Evolutionary conservation across 2,888 invertebrate species (phyloP).

Genomic region (Tridacna gigas): DNA sequence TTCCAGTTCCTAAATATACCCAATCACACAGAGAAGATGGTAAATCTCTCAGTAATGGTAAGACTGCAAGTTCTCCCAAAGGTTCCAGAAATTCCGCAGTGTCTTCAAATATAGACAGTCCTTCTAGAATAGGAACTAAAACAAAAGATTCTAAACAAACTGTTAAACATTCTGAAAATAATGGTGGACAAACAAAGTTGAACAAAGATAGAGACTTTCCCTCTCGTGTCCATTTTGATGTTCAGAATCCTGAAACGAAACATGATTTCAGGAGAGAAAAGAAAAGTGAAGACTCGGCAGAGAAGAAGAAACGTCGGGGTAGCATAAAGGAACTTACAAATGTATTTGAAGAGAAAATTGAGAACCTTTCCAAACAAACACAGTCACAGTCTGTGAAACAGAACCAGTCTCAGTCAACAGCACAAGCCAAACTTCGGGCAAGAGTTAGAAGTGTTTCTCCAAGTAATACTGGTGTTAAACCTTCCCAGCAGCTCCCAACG

Average conservation of each 20-base stretch:
- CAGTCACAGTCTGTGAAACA: slow-evolving; percentile 28
- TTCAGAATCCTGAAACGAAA: slow-evolving; percentile 2
- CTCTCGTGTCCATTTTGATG: slow-evolving; percentile 37
- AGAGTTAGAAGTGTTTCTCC: slow-evolving; percentile 70
- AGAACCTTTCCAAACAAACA: slow-evolving; percentile 48
- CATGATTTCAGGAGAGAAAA: slow-evolving; percentile 28
- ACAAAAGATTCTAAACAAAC: slow-evolving; percentile 27
- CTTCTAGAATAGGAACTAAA: slow-evolving; percentile 32
- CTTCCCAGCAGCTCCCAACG: slow-evolving; percentile 42
- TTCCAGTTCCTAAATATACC: slow-evolving; percentile 50
- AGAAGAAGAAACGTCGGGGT: slow-evolving; percentile 74
- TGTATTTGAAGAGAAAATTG: slow-evolving; percentile 76
- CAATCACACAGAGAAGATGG: slow-evolving; percentile 61
- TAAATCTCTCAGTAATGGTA: slow-evolving; percentile 39
- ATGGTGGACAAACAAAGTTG: slow-evolving; percentile 42
- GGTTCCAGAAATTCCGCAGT: slow-evolving; percentile 46
- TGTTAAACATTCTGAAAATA: slow-evolving; percentile 28
- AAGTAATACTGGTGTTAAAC: slow-evolving; percentile 42
- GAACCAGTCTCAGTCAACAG: background rate
- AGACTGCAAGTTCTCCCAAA: slow-evolving; percentile 57
- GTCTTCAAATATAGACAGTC: slow-evolving; percentile 34
- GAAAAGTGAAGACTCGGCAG: slow-evolving; percentile 53
- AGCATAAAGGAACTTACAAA: slow-evolving; percentile 80
- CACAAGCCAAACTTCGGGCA: slow-evolving; percentile 52
- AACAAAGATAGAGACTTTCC: slow-evolving; percentile 41